Evolutionary conservation across 1,140 invertebrate genomes (phyloP).

Genomic region (Lasioglossum albipes): DNA sequence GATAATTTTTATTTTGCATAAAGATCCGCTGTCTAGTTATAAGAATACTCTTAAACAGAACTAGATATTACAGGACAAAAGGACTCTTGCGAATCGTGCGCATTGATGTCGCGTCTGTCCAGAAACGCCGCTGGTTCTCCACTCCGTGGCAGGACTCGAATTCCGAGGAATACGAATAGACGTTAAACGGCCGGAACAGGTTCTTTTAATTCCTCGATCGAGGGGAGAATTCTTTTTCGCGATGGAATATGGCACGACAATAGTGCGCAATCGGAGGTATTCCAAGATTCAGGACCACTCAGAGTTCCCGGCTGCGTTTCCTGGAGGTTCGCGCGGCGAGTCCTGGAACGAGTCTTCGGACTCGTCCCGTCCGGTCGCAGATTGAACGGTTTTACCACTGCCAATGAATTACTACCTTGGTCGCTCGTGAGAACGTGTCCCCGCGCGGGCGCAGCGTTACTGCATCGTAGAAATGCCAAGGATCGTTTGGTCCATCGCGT

Average conservation of each 20-base stretch:
- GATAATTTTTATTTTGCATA: too few relatives aligned
- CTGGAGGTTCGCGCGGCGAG: too few relatives aligned
- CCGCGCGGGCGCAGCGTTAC: conserved; percentile 5
- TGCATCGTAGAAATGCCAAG: conserved; percentile 31
- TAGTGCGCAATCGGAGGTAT: neutral
- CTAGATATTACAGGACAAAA: too few relatives aligned
- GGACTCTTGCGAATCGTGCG: too few relatives aligned
- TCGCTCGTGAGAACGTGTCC: conserved; percentile 5
- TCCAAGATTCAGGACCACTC: too few relatives aligned
- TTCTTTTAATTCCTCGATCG: neutral
- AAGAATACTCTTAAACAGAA: too few relatives aligned
- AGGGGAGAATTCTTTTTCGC: neutral
- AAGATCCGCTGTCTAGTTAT: too few relatives aligned
- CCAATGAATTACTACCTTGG: neutral
- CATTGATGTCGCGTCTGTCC: too few relatives aligned
- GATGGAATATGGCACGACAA: neutral
- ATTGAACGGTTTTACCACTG: neutral
- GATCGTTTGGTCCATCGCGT: conserved; percentile 25
- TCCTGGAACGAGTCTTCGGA: neutral
- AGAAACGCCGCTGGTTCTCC: neutral
- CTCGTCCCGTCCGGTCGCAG: neutral
- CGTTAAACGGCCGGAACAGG: neutral
- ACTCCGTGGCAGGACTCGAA: neutral
- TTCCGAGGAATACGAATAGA: neutral
- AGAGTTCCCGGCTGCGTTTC: too few relatives aligned